These are phyloP conservation scores for Nephrotoma appendiculata DNA, from an alignment of 2,888 invertebrate species.

Conservation along the genomic window DNA sequence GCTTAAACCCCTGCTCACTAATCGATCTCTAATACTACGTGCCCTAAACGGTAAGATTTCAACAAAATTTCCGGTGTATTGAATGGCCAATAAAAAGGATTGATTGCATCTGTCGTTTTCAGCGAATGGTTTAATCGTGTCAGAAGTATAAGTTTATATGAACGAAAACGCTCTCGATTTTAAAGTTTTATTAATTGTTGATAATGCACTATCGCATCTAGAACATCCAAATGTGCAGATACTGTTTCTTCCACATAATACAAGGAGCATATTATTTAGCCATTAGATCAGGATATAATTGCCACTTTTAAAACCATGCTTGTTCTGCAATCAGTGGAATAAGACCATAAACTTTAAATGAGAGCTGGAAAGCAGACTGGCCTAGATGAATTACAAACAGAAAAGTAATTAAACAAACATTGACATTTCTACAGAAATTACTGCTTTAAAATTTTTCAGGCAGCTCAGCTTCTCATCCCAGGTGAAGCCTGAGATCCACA, in stretches of 20 bases:
- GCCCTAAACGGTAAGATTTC: conserved; percentile 14
- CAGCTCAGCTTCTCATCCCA: no score
- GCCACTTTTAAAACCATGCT: background rate
- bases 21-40: conserved; percentile 14
- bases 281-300: background rate
- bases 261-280: background rate
- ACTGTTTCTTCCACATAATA: background rate
- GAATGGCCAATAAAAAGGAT: background rate
- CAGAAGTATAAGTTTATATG: background rate
- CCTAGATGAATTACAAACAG: no score
- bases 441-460: no score
- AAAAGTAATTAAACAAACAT: no score
- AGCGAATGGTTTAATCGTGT: no score
- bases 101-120: conserved; percentile 10
- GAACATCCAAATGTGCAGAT: no score
- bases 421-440: no score
- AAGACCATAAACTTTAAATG: no score
- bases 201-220: no score
- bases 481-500: no score
- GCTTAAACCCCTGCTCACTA: conserved; percentile 17
- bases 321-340: no score
- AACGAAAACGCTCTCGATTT: background rate
- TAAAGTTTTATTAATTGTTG: background rate
- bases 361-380: no score
- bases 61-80: conserved; percentile 1